phyloP scores from a whole-genome alignment of 2,797 vertebrate genomes.

The Pseudochirops corinnae region DNA sequence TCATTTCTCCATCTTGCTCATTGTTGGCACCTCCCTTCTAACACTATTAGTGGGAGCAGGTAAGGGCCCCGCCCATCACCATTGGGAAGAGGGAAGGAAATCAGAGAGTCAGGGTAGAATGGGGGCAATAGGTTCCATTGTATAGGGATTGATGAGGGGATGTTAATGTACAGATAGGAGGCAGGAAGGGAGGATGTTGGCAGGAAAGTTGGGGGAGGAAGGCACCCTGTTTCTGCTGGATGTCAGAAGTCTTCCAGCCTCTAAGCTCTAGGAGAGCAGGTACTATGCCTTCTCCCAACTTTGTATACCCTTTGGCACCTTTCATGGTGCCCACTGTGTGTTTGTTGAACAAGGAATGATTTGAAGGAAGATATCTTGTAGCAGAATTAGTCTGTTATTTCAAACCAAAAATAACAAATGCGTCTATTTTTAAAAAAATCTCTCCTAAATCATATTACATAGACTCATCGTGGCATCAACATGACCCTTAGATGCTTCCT shows the following conservation, averaged over 20 bases:
- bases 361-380: background rate
- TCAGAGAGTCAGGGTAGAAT: background rate
- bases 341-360: background rate
- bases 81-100: background rate
- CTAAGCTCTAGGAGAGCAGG: background rate
- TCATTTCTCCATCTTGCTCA: background rate
- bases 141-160: background rate
- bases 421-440: background rate
- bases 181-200: background rate
- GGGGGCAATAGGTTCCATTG: background rate
- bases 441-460: background rate
- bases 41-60: background rate
- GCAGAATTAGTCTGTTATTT: background rate
- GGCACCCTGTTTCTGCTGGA: background rate
- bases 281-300: background rate
- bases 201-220: background rate
- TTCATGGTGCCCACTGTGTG: background rate
- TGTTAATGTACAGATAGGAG: background rate
- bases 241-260: background rate
- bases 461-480: background rate
- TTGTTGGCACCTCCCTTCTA: background rate
- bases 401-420: background rate
- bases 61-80: too few species aligned
- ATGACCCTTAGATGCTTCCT: background rate
- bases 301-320: background rate